Conservation (phyloP, 2,888 invertebrate species). For the Spodoptera picta region DNA sequence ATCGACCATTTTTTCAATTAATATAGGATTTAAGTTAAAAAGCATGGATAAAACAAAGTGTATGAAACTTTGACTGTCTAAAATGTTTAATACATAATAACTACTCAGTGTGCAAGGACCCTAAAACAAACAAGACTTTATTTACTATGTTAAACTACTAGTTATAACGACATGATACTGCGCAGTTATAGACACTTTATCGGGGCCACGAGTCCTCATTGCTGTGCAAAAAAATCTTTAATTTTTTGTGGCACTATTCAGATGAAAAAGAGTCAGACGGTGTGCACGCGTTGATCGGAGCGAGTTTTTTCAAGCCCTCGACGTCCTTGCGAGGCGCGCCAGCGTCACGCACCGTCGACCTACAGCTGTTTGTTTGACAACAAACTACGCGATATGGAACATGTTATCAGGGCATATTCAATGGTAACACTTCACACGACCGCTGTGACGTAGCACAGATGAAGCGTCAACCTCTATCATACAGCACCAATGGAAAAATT, state of each 20-base stretch:
- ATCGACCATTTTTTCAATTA: neutral
- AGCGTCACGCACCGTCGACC: conserved; percentile 73
- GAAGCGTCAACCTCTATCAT: conserved; percentile 25
- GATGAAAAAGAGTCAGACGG: conserved; percentile 64
- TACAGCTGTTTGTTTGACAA: conserved; percentile 82
- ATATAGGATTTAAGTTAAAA: neutral
- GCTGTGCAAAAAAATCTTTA: conserved; percentile 51
- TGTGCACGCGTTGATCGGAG: conserved; percentile 56
- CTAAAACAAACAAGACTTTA: conserved; percentile 39
- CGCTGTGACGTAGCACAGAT: conserved; percentile 36
- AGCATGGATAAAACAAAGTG: conserved; percentile 6
- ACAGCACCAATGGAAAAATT: conserved; percentile 48
- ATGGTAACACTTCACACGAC: conserved; percentile 48
- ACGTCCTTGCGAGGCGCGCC: conserved; percentile 78
- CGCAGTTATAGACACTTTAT: conserved; percentile 61
- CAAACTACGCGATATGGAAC: conserved; percentile 69
- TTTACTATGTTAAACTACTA: conserved; percentile 28
- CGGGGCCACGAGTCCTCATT: conserved; percentile 56
- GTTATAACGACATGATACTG: conserved; percentile 53
- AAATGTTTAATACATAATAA: conserved; percentile 15
- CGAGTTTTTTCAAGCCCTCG: conserved; percentile 67
- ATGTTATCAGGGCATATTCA: conserved; percentile 58
- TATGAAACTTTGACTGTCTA: conserved; percentile 6
- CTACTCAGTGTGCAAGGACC: conserved; percentile 21
- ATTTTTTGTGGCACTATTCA: conserved; percentile 56